These are phyloP conservation scores for Hoplias malabaricus DNA, from an alignment of 2,113 vertebrate species.

Conservation along the genomic window DNA sequence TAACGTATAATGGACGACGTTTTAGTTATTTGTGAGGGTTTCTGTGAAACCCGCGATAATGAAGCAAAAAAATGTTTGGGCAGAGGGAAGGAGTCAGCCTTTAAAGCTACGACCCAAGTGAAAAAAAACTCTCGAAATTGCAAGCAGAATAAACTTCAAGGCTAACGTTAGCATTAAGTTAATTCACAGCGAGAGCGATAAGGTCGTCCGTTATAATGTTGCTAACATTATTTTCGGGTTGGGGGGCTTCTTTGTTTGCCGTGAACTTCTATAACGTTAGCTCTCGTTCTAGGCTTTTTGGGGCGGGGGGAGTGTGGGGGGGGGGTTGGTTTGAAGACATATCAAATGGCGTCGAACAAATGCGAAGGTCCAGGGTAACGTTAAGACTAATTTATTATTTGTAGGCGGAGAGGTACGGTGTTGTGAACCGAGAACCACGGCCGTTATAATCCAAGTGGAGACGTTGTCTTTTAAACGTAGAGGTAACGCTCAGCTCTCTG, in stretches of 20 bases:
- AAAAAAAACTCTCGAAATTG: too few relatives aligned
- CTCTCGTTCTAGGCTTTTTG: neutral
- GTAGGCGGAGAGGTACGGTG: neutral
- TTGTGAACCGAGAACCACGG: neutral
- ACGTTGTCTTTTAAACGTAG: neutral
- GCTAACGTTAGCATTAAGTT: neutral
- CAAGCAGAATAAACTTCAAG: too few relatives aligned
- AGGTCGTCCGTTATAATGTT: neutral
- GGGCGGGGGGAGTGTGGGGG: too few relatives aligned
- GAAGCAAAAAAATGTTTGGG: too few relatives aligned
- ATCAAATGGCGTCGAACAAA: conserved; percentile 14
- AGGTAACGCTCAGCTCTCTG: conserved; percentile 31
- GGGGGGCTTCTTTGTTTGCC: neutral
- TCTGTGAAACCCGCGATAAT: too few relatives aligned
- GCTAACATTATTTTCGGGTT: too few relatives aligned
- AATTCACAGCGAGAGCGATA: too few relatives aligned
- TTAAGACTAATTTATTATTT: neutral
- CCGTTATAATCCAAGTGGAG: neutral
- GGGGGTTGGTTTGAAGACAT: conserved; percentile 9
- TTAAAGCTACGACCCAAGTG: too few relatives aligned
- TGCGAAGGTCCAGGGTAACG: neutral
- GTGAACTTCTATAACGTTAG: neutral
- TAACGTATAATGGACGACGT: too few relatives aligned
- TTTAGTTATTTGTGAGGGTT: too few relatives aligned
- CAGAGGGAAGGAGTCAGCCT: too few relatives aligned